phyloP scores from a whole-genome alignment of 2,888 invertebrate species.

The Eristalis pertinax region DNA sequence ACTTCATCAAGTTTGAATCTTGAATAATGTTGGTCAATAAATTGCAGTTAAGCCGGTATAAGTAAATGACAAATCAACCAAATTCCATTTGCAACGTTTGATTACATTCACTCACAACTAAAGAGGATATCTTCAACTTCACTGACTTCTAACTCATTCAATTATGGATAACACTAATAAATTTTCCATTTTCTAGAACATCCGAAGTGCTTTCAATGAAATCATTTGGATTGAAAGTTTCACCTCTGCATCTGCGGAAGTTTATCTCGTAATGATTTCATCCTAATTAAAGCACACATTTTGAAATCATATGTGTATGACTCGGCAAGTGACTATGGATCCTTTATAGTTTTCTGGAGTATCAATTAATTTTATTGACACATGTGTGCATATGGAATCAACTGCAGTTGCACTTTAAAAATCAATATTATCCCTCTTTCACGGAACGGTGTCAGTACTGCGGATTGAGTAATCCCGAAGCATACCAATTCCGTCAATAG shows the following conservation, averaged over 20 bases:
- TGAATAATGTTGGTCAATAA: no score
- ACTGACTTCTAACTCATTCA: neutral
- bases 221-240: neutral
- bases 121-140: neutral
- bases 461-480: constrained; percentile 2
- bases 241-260: neutral
- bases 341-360: constrained; percentile 9
- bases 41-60: no score
- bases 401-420: constrained; percentile 15
- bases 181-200: neutral
- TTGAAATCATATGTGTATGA: constrained; percentile 36
- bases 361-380: constrained; percentile 53
- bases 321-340: constrained; percentile 16
- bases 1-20: no score
- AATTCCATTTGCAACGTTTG: neutral
- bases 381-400: constrained; percentile 13
- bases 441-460: neutral
- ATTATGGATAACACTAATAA: neutral
- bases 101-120: neutral
- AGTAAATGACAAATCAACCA: no score
- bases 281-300: constrained; percentile 48
- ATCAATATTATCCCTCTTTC: constrained; percentile 1
- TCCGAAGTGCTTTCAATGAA: neutral
- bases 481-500: constrained; percentile 1
- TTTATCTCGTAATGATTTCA: constrained; percentile 9